Base-by-base conservation (phyloP, 2,797 vertebrate species). In the Myotis planiceps region DNA sequence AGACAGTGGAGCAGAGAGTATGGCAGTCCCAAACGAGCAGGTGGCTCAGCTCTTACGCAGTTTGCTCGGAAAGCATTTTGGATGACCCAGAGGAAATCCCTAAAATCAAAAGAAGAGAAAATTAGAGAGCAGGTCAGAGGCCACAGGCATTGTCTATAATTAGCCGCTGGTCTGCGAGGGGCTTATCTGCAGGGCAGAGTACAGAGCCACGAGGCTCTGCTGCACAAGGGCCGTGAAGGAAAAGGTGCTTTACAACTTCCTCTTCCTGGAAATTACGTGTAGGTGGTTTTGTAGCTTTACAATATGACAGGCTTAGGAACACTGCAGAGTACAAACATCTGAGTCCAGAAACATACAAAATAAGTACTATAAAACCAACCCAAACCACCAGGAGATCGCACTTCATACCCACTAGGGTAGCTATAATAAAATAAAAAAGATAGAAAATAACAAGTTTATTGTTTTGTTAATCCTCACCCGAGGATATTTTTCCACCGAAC, bases 61-160 rank as follows among this genome's bases (percentile, higher is more conserved):
- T 45, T 49, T 21, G 92, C 89, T 86, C 85, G 88, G 92, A 89
- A 79, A 45, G 66, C 97, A 98, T 97, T 92, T 93, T 97, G 84
- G 85, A 78, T 72, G 92, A 68, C 58, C 92, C 87, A 69, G 47
- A n/a, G 65, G 53, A 96, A 97, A 97, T 60, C 74, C 95, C 97
- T 98, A 88, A 97, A 97, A 93, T 6, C 3, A 23, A 92, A 95
- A 74, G 88, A 94, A 16, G 49, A 63, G 58, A 95, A 27, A 80
- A 69, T 92, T 92, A 51, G 39, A 87, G 21, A 63, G 84, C 80
- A 96, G 71, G 29, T 25, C 9, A 87, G 37, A 53, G 86, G 42
- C 63, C 58, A 55, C 34, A 81, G 21, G 72, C 7, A 42, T 66
- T 65, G 60, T 23, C 74, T 45, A 18, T 72, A 45, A 79, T 58